Base-by-base conservation (phyloP, 2,797 vertebrate genomes). In the Malurus splendens region DNA sequence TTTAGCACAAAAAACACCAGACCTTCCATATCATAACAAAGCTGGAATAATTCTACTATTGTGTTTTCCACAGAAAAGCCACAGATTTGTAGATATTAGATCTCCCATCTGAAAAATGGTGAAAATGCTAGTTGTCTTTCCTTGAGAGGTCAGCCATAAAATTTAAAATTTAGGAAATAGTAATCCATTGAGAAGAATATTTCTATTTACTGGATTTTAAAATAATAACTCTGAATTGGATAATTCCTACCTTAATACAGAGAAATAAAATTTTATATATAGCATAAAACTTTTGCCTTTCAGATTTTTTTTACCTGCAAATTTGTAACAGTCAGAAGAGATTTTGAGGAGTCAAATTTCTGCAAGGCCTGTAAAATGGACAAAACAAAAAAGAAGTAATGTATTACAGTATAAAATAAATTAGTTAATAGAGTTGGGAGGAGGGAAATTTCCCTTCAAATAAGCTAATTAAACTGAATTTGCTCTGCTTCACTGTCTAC, bases 291-390 rank as follows among this genome's bases (percentile, higher is more conserved):
- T 18, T 80, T 75, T 82, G 39, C 4, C 25, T 73, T 45, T 82
- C 45, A 56, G 33, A 14, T 1, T 19, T 32, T 75, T 64, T 89
- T 95, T 97, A 98, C 97, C 97, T 97, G 93, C n/a, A 97, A 75
- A 86, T 98, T 98, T 93, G 96, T 95, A 93, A 82, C 85, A 79
- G 47, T 87, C 68, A 84, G 56, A 50, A 97, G 94, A 82, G 94
- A 76, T 68, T 94, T 82, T 85, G 95, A 96, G 36, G 96, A 92
- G 74, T 97, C 94, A 91, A 98, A 98, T 79, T 90, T 90, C 33
- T 88, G 86, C 83, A 81, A 74, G 33, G 22, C 5, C 97, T 97
- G 90, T 68, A 89, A 95, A 93, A 62, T 82, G 16, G 65, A 36
- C 45, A 95, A 94, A 87, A 44, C 12, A 14, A 64, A 93, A 87